Conservation (phyloP, 2,113 vertebrate species). For the Camelus bactrianus region DNA sequence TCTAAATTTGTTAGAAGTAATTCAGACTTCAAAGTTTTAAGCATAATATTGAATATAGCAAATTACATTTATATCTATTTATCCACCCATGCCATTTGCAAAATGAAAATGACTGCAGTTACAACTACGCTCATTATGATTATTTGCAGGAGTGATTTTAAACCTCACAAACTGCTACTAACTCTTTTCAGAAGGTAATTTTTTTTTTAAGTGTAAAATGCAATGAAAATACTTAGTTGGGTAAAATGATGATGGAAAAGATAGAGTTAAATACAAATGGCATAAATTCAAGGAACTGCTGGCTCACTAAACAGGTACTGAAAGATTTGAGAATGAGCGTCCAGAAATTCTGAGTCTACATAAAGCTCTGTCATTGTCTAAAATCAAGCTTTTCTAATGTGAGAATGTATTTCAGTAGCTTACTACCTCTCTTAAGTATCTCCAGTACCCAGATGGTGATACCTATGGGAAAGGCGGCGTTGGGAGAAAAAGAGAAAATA, state of each 20-base stretch:
- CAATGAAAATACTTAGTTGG: background rate
- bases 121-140: background rate
- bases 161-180: background rate
- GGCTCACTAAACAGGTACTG: background rate
- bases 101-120: background rate
- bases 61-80: background rate
- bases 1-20: background rate
- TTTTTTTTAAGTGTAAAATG: background rate
- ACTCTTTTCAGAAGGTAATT: background rate
- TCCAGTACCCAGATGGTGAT: background rate
- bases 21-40: background rate
- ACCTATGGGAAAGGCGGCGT: accelerated
- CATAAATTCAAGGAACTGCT: background rate
- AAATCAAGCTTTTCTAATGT: background rate
- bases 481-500: background rate
- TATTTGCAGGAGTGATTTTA: background rate
- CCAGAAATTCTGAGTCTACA: background rate
- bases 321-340: background rate
- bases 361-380: background rate
- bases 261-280: background rate
- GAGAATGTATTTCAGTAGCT: background rate
- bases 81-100: background rate
- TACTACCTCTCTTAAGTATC: background rate
- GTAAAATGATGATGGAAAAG: background rate
- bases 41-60: background rate